Percentiles rank a stretch among this genome's conserved stretches.
phyloP scores from a whole-genome alignment of 2,797 vertebrate species.

The Parauchenoglanis ngamensis region DNA sequence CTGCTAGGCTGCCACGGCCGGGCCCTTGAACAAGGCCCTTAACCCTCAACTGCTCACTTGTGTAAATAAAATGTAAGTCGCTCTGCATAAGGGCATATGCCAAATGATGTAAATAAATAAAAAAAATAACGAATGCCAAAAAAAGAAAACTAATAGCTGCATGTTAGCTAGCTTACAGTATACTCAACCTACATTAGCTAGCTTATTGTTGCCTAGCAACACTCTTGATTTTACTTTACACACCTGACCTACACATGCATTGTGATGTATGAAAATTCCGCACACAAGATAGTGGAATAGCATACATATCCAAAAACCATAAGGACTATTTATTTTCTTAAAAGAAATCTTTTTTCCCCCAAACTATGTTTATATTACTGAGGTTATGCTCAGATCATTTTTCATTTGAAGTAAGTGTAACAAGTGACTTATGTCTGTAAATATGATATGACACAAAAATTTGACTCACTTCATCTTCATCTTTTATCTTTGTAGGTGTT shows the following conservation, averaged over 20 bases:
- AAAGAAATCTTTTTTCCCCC: neutral
- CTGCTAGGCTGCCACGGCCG: no score
- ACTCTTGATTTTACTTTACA: neutral
- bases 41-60: no score
- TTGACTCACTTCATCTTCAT: no score
- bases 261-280: neutral
- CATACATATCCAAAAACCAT: neutral
- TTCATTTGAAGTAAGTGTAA: neutral
- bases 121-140: neutral
- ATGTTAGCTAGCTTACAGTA: neutral
- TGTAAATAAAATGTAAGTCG: no score
- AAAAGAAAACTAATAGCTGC: neutral
- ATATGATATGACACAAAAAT: neutral
- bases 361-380: neutral
- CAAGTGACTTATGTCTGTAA: neutral
- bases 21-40: no score
- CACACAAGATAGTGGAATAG: neutral
- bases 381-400: neutral
- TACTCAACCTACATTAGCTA: no score
- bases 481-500: neutral
- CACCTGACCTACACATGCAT: neutral
- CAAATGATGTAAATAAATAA: no score
- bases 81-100: no score
- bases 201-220: neutral
- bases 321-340: neutral